These are phyloP conservation scores for Pristionchus entomophagus DNA, from an alignment of 2,888 invertebrate species.

Conservation along the genomic window DNA sequence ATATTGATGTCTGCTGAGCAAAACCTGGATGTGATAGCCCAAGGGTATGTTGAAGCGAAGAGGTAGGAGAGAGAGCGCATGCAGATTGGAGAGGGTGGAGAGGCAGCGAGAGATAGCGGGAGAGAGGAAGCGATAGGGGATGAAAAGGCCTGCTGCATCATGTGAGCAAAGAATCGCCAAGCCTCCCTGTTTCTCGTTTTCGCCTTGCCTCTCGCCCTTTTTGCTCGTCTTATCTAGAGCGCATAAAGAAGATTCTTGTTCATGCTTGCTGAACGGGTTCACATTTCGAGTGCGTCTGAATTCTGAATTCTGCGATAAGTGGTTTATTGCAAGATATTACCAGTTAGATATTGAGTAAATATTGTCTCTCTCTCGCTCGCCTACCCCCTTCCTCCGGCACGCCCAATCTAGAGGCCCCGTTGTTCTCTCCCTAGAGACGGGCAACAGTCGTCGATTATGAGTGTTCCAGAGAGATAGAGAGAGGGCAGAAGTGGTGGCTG, in stretches of 20 bases:
- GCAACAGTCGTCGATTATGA: conserved; percentile 7
- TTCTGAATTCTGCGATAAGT: too few species aligned
- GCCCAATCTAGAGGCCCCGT: neutral
- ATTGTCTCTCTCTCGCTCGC: neutral
- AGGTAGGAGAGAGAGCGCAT: neutral
- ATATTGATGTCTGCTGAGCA: neutral
- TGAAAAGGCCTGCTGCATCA: conserved; percentile 13
- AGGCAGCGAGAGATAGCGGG: neutral
- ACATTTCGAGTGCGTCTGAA: too few species aligned
- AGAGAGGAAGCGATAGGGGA: neutral
- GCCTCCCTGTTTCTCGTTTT: neutral
- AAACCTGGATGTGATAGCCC: neutral
- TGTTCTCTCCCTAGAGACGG: conserved; percentile 17
- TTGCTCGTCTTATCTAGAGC: too few species aligned
- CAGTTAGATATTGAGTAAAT: too few species aligned
- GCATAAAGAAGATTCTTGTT: too few species aligned
- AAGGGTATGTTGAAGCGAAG: too few species aligned
- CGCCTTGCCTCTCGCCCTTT: neutral
- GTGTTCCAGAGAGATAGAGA: neutral
- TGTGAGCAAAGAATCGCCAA: neutral
- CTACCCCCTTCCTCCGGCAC: too few species aligned
- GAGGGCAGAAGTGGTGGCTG: neutral
- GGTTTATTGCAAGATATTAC: too few species aligned
- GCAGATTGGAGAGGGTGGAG: neutral
- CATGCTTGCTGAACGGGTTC: too few species aligned